Percentiles rank a stretch among this genome's conserved stretches.
Evolutionary conservation across 1,140 invertebrate species (phyloP).

Genomic region (Cotesia vestalis): DNA sequence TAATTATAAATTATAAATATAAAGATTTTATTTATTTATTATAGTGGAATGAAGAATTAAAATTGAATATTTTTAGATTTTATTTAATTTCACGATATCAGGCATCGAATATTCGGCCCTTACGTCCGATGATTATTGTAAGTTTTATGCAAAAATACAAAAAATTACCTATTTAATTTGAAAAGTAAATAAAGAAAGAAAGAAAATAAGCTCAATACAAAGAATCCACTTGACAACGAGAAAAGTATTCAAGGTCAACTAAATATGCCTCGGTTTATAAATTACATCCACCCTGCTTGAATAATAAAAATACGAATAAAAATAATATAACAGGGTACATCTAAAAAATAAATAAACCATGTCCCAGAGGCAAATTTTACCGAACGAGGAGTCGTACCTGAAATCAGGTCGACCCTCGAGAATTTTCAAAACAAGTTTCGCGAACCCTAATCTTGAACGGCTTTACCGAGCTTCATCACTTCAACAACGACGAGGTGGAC

Average conservation of each 20-base stretch:
- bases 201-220: neutral
- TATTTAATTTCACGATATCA: neutral
- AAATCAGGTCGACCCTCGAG: slow-evolving; percentile 60
- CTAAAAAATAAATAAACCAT: slow-evolving; percentile 38
- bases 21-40: too few species aligned
- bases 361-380: slow-evolving; percentile 53
- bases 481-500: slow-evolving; percentile 78
- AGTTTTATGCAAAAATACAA: neutral
- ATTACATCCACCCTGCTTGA: neutral
- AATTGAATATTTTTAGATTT: too few species aligned
- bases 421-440: slow-evolving; percentile 59
- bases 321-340: neutral
- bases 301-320: slow-evolving; percentile 2
- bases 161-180: neutral
- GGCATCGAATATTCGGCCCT: neutral
- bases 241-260: slow-evolving; percentile 10
- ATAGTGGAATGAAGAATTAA: too few species aligned
- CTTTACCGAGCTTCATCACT: slow-evolving; percentile 80
- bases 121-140: slow-evolving; percentile 7
- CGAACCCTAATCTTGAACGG: slow-evolving; percentile 69
- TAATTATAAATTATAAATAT: too few species aligned
- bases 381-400: slow-evolving; percentile 64
- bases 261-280: slow-evolving; percentile 26
- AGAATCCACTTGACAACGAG: slow-evolving; percentile 3
- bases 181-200: neutral